Evolutionary conservation across 2,888 invertebrate genomes (phyloP), one percentile per base, ranked within the genome.

Genomic region (Limnephilus marmoratus): DNA sequence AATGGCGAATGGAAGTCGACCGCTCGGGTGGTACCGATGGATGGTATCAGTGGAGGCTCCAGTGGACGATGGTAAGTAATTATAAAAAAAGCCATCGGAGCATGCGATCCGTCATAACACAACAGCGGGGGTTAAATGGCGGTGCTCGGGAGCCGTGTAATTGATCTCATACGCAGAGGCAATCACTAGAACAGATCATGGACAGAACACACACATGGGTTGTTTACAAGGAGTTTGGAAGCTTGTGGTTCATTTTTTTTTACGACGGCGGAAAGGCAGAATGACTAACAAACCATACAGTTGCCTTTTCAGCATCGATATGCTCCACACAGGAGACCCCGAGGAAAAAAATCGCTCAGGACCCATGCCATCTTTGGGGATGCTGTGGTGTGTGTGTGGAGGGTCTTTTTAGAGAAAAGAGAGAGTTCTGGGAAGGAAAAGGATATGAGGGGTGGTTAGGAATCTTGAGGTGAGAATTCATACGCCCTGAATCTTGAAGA

Each of bases 161-260:
- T 82, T 82, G 82, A 82, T 82, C 82, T 4, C 82, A 82, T 29
- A 82, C 31, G 34, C 31, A 82, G 82, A 41, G n/a, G 41, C 86
- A 45, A 86, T 86, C 86, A n/a, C 45, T 49, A 86, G 45, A 86
- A 24, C 86, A 86, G 86, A 86, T 45, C 86, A 86, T 3, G 49
- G 41, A 49, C 13, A 34, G 15, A 18, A 82, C 24, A 68, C n/a
- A 68, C 68, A 68, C 68, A 68, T 7, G 68, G 68, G 9, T 68
- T n/a, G 68, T 24, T 18, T 9, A 68, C 68, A 68, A 2, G 68
- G 68, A 24, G 68, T 68, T 24, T 68, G 68, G 68, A 68, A 7
- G 24, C 24, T 24, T 7, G n/a, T 68, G 68, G 68, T 9, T 68
- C 0, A 68, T n/a, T 1, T 53, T 53, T 53, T 53, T 53, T 53